Conservation (phyloP, 2,113 vertebrate species). For the Plestiodon gilberti region DNA sequence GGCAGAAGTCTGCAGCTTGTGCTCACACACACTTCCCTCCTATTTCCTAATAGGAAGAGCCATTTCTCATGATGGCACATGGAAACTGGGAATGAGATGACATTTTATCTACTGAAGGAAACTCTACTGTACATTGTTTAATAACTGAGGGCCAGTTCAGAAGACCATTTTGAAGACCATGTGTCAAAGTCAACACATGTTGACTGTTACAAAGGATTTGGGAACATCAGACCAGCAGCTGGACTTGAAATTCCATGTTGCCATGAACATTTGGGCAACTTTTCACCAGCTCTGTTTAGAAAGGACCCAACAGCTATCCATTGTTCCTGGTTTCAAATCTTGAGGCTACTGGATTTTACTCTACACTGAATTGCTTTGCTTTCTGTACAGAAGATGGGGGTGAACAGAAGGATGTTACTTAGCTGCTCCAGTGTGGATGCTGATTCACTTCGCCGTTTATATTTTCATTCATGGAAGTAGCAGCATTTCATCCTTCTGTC, state of each 20-base stretch:
- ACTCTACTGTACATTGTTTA: no score
- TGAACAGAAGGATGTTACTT: no score
- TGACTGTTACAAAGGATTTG: not conserved
- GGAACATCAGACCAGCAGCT: not conserved
- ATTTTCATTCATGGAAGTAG: no score
- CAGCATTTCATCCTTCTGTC: not conserved
- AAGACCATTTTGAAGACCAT: not conserved
- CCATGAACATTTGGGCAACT: not conserved
- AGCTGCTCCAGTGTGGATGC: no score
- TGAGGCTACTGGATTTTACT: no score
- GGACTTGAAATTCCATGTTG: not conserved
- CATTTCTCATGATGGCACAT: not conserved
- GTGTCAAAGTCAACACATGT: not conserved
- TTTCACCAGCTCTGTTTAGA: not conserved
- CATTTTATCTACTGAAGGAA: not conserved
- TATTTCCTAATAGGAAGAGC: not conserved
- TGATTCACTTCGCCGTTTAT: no score
- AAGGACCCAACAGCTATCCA: not conserved
- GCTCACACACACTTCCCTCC: not conserved
- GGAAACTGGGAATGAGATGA: not conserved
- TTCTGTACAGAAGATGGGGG: no score
- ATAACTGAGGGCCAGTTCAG: not conserved
- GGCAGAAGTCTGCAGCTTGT: slow-evolving; percentile 20
- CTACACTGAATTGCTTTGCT: no score
- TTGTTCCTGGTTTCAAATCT: not conserved